Percentiles rank a stretch among this genome's conserved stretches.
Conservation (phyloP, 1,140 invertebrate species). For the Adelges cooleyi region DNA sequence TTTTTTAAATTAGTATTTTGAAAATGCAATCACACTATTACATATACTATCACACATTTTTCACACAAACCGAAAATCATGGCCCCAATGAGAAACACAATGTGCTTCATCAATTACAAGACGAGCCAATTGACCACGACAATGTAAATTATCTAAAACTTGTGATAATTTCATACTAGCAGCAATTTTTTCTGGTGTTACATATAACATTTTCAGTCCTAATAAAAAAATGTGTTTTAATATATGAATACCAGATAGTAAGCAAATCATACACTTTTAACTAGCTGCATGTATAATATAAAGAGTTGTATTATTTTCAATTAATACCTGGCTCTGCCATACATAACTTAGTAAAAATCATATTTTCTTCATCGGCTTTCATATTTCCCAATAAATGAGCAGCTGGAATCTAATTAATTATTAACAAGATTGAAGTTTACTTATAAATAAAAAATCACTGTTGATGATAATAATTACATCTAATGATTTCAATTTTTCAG, state of each 20-base stretch:
- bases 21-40: too few species aligned
- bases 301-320: too few species aligned
- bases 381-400: slow-evolving; percentile 60
- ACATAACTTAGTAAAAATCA: slow-evolving; percentile 54
- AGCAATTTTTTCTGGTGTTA: slow-evolving; percentile 88
- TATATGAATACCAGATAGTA: too few species aligned
- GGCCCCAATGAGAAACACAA: slow-evolving; percentile 62
- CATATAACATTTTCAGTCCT: slow-evolving; percentile 75
- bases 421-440: neutral
- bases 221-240: slow-evolving; percentile 29
- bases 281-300: too few species aligned
- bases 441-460: neutral
- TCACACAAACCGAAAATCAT: slow-evolving; percentile 50
- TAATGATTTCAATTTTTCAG: slow-evolving; percentile 69
- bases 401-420: slow-evolving; percentile 54
- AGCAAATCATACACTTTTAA: too few species aligned
- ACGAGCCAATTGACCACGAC: slow-evolving; percentile 52
- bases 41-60: neutral
- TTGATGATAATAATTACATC: slow-evolving; percentile 48
- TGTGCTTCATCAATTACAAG: slow-evolving; percentile 74
- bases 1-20: neutral
- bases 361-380: slow-evolving; percentile 45
- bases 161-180: slow-evolving; percentile 43
- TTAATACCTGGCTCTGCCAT: slow-evolving; percentile 29
- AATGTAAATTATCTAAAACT: slow-evolving; percentile 40